Evolutionary conservation across 2,797 vertebrate genomes (phyloP).

Genomic region (Pelodytes ibericus): DNA sequence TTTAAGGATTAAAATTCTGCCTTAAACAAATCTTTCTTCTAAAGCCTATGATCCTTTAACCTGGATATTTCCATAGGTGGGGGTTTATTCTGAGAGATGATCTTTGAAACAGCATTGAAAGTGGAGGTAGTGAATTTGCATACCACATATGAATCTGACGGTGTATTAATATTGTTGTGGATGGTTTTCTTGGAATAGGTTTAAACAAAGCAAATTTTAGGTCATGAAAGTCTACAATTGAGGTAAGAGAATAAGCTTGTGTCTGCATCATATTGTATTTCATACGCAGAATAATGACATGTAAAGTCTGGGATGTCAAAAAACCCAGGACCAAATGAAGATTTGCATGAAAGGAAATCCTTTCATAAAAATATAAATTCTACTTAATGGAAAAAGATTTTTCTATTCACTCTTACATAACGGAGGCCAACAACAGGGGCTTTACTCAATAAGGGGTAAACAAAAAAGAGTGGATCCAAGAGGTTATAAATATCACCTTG

Average conservation of each 20-base stretch:
- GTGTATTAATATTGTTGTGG: constrained; percentile 16
- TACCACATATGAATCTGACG: background rate
- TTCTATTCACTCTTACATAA: too few relatives aligned
- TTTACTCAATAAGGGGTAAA: too few relatives aligned
- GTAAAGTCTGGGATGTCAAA: background rate
- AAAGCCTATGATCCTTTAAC: background rate
- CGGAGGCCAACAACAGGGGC: too few relatives aligned
- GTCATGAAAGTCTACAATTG: background rate
- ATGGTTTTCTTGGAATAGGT: constrained; percentile 5
- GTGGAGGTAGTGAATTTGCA: background rate
- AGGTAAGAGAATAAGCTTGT: background rate
- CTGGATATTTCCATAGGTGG: background rate
- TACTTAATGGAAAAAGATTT: too few relatives aligned
- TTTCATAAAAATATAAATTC: too few relatives aligned
- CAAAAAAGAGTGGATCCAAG: too few relatives aligned
- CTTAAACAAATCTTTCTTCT: background rate
- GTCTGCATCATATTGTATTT: background rate
- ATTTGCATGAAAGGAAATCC: too few relatives aligned
- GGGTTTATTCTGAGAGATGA: background rate
- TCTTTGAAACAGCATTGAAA: background rate
- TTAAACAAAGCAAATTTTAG: constrained; percentile 11
- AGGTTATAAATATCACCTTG: too few relatives aligned
- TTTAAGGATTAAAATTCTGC: background rate
- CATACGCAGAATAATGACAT: background rate
- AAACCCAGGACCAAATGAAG: background rate